A percentile compares a stretch with the other conserved stretches of the same genome.
These are phyloP conservation scores for Paralichthys olivaceus DNA, from an alignment of 2,113 vertebrate species.

Conservation along the genomic window DNA sequence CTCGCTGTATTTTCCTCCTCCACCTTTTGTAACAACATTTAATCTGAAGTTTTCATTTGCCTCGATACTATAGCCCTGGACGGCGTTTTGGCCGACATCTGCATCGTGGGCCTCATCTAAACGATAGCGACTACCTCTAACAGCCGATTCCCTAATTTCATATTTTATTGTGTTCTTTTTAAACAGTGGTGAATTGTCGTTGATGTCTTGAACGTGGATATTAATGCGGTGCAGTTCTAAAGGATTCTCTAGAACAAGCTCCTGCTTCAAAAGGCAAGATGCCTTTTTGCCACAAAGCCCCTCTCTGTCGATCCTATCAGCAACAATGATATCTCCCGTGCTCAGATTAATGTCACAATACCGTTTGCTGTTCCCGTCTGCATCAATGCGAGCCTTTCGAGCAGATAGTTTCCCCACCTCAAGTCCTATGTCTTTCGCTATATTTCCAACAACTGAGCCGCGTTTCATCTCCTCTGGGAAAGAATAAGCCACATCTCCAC, in stretches of 20 bases:
- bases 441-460: slow-evolving; percentile 81
- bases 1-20: slow-evolving; percentile 68
- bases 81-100: slow-evolving; percentile 72
- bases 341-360: slow-evolving; percentile 73
- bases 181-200: slow-evolving; percentile 83
- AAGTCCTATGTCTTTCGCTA: slow-evolving; percentile 84
- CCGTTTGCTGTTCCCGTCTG: slow-evolving; percentile 69
- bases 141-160: slow-evolving; percentile 72
- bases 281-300: slow-evolving; percentile 75
- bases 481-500: slow-evolving; percentile 64
- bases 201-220: slow-evolving; percentile 82
- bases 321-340: slow-evolving; percentile 79
- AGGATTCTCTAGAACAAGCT: slow-evolving; percentile 74
- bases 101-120: slow-evolving; percentile 78
- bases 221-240: slow-evolving; percentile 64
- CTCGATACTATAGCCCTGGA: slow-evolving; percentile 69
- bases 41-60: slow-evolving; percentile 68
- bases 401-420: slow-evolving; percentile 76
- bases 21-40: slow-evolving; percentile 44
- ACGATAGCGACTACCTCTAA: slow-evolving; percentile 63
- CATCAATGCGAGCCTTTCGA: slow-evolving; percentile 83
- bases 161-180: slow-evolving; percentile 38
- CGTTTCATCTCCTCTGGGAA: slow-evolving; percentile 82
- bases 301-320: slow-evolving; percentile 83
- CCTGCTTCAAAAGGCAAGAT: slow-evolving; percentile 77